A percentile compares a stretch with the other conserved stretches of the same genome.
phyloP scores from a whole-genome alignment of 2,888 invertebrate genomes.

The Hirtodrosophila confusa region DNA sequence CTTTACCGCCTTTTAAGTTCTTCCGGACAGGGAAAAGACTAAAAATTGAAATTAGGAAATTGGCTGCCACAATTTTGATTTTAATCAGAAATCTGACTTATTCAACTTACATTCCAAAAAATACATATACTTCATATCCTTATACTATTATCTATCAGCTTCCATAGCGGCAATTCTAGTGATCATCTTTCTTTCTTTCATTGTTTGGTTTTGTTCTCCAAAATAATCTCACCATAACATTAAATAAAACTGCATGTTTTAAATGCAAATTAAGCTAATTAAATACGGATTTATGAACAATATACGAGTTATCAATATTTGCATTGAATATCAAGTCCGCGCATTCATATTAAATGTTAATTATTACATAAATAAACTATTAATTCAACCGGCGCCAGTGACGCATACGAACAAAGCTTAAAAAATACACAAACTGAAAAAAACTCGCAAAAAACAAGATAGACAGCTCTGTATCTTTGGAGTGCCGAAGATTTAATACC shows the following conservation, averaged over 20 bases:
- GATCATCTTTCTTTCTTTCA: too few species aligned
- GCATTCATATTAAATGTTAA: slow-evolving; percentile 58
- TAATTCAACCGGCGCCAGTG: slow-evolving; percentile 58
- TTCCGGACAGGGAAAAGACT: too few species aligned
- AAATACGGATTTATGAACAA: slow-evolving; percentile 46
- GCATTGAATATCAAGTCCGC: slow-evolving; percentile 30
- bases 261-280: slow-evolving; percentile 44
- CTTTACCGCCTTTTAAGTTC: too few species aligned
- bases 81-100: too few species aligned
- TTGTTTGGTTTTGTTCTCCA: slow-evolving; percentile 12
- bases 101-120: too few species aligned
- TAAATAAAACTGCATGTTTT: slow-evolving; percentile 21
- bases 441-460: slow-evolving; percentile 3
- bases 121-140: too few species aligned
- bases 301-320: slow-evolving; percentile 29
- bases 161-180: neutral
- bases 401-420: slow-evolving; percentile 23
- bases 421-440: slow-evolving; percentile 4
- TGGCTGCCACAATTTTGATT: too few species aligned
- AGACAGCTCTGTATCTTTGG: neutral
- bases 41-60: too few species aligned
- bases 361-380: slow-evolving; percentile 40
- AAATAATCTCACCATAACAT: slow-evolving; percentile 33
- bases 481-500: slow-evolving; percentile 17
- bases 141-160: neutral